Evolutionary conservation across 2,797 vertebrate genomes (phyloP), one percentile per base, ranked within the genome.

Genomic region (Phataginus tricuspis): DNA sequence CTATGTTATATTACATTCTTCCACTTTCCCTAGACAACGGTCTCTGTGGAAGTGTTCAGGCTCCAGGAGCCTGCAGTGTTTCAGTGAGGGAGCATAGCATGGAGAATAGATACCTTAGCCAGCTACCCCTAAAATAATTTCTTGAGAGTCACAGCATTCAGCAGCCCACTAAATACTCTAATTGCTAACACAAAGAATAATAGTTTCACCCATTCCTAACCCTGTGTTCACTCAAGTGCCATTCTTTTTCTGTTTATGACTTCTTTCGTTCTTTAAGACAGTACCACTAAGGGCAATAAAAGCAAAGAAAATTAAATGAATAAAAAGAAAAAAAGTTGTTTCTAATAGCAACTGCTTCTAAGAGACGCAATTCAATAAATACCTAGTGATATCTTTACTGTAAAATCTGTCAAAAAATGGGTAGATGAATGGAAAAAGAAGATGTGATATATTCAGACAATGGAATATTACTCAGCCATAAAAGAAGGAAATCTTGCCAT

Each of bases 231-330:
- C 7, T 77, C 31, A 63, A 8, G 51, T n/a, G 75, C 51, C 69
- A 49, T 59, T 74, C 34, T 61, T 66, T 87, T 34, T 63, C 37
- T 21, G 27, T 75, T 71, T 78, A 45, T 37, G 63, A 82, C 31
- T 78, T 84, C 23, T 53, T 37, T 57, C 55, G 5, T 49, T 29
- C 6, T 86, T 86, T 66, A 84, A 87, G 13, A 71, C 18, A 74
- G 31, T 29, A 90, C 16, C 27, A 39, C 71, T 42, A 53, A 83
- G 13, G 68, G 59, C 2, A 90, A 89, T 19, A n/a, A 97, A 68
- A 85, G 27, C n/a, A 84, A 95, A 86, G 55, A 64, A 85, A 80
- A 96, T 78, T 12, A 59, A 85, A 80, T n/a, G n/a, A 55, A 57
- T 59, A 84, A 94, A 84, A 86, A 96, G 13, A 59, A 75, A 82